These are phyloP conservation scores for Epinephelus malabaricus DNA, from an alignment of 2,797 vertebrate species.

Conservation along the genomic window DNA sequence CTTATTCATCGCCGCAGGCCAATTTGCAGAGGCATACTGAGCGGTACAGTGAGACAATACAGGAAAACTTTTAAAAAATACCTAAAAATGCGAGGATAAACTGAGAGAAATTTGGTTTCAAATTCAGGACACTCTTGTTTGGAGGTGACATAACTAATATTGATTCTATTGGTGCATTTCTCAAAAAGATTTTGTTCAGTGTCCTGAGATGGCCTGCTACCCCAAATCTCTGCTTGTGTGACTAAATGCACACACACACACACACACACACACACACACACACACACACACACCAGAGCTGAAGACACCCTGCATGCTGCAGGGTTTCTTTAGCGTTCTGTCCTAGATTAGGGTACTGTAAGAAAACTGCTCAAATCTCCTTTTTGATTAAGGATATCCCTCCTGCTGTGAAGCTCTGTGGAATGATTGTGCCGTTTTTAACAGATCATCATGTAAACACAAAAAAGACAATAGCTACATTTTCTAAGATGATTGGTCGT, in stretches of 20 bases:
- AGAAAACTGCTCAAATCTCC: conserved; percentile 23
- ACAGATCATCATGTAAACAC: not conserved
- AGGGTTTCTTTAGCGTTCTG: conserved; percentile 18
- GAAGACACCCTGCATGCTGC: conserved; percentile 22
- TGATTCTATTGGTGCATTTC: conserved; percentile 17
- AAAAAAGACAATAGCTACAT: not conserved
- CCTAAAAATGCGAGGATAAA: too few species aligned
- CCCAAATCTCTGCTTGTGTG: conserved; percentile 20
- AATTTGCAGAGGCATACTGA: too few species aligned
- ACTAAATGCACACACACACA: conserved; percentile 3
- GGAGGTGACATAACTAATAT: conserved; percentile 8
- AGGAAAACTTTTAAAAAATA: too few species aligned
- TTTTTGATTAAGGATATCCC: conserved; percentile 24
- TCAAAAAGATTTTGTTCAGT: conserved; percentile 22
- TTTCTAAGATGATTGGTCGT: not conserved
- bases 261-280: not conserved
- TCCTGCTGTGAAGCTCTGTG: not conserved
- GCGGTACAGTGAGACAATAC: too few species aligned
- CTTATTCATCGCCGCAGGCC: too few species aligned
- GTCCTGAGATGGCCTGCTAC: conserved; percentile 28
- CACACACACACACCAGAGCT: conserved; percentile 6
- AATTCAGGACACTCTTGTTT: conserved; percentile 23
- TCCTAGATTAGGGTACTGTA: conserved; percentile 18
- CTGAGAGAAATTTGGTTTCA: not conserved
- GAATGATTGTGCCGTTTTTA: not conserved